phyloP scores from a whole-genome alignment of 2,797 vertebrate genomes.

The Tenualosa ilisha region DNA sequence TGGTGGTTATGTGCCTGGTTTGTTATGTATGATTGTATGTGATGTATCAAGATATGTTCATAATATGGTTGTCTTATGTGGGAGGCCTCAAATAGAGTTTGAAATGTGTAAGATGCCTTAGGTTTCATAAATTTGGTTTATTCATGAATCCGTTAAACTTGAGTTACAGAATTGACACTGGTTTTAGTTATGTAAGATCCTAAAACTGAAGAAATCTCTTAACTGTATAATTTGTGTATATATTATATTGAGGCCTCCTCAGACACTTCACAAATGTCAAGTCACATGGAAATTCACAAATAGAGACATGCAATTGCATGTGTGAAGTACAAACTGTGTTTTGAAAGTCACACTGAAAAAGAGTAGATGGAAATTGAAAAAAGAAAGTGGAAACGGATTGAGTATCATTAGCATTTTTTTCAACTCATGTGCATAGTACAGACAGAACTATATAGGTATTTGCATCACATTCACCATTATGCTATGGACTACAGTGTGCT shows the following conservation, averaged over 20 bases:
- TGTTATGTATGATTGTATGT: neutral
- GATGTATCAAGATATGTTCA: too few species aligned
- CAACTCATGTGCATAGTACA: neutral
- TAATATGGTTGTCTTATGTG: too few species aligned
- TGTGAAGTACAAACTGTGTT: neutral
- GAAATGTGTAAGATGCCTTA: neutral
- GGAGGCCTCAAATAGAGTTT: neutral
- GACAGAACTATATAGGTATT: neutral
- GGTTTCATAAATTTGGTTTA: neutral
- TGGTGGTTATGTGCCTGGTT: neutral
- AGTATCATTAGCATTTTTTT: neutral
- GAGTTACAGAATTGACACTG: neutral
- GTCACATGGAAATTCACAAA: neutral
- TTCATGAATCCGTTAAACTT: neutral
- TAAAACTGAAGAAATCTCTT: neutral
- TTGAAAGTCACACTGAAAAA: constrained; percentile 15
- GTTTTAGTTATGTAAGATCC: neutral
- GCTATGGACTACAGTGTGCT: neutral
- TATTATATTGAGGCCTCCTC: neutral
- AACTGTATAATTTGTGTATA: neutral
- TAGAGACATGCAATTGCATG: neutral
- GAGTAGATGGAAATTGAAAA: neutral
- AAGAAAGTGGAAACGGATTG: neutral
- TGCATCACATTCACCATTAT: neutral
- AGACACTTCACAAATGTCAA: neutral